Conservation (phyloP, 1,140 invertebrate species). For the Drosophila erecta region DNA sequence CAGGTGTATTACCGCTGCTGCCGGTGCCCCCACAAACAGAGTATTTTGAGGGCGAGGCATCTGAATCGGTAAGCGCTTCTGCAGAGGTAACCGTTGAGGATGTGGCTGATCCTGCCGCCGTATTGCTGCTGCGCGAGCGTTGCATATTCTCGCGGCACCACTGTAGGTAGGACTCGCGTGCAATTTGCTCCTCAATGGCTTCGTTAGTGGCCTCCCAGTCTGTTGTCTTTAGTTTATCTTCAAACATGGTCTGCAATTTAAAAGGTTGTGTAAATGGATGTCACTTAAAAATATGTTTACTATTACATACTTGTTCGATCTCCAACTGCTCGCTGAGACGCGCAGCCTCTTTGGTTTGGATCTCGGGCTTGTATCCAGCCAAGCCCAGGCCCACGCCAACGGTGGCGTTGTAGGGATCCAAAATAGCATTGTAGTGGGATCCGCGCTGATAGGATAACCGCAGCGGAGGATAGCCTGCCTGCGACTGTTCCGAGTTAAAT, state of each 20-base stretch:
- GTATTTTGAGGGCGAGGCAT: conserved; percentile 81
- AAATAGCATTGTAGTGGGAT: conserved; percentile 96
- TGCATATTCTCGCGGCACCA: conserved; percentile 92
- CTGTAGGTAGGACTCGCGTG: conserved; percentile 95
- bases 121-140: conserved; percentile 84
- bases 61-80: conserved; percentile 67
- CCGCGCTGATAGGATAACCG: conserved; percentile 95
- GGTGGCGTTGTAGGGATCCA: conserved; percentile 94
- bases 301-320: conserved; percentile 89
- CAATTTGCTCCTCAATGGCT: conserved; percentile 95
- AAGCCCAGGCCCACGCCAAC: conserved; percentile 95
- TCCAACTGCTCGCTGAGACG: conserved; percentile 93
- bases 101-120: conserved; percentile 72
- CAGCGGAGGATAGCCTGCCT: conserved; percentile 93
- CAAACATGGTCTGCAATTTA: conserved; percentile 90
- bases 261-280: conserved; percentile 44
- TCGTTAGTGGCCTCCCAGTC: conserved; percentile 98
- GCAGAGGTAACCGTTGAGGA: conserved; percentile 82
- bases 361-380: conserved; percentile 92
- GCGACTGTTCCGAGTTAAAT: conserved; percentile 90
- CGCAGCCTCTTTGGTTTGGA: conserved; percentile 92
- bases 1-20: conserved; percentile 26
- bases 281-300: accelerated
- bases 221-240: conserved; percentile 95
- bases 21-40: conserved; percentile 39